Evolutionary conservation across 2,888 invertebrate genomes (phyloP), one percentile per base, ranked within the genome.

Genomic region (Andrena marginata): DNA sequence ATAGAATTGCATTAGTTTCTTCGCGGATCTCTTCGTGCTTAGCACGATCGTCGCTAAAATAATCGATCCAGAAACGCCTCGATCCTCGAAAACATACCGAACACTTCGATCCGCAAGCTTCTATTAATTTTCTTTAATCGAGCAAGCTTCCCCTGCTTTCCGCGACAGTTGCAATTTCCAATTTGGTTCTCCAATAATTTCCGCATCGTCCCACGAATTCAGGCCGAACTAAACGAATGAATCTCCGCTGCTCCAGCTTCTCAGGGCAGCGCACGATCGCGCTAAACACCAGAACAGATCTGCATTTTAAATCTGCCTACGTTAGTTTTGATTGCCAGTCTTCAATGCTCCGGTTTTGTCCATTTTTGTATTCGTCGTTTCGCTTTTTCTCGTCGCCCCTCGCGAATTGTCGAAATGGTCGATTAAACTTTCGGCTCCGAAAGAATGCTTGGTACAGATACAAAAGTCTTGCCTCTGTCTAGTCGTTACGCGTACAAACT

Each of bases 301-400:
- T 74, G 77, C 74, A 76, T 54, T 80, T 70, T 63, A 77, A 68
- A 76, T 82, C 73, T 84, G 68, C 82, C 76, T 84, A 84, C 75
- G 80, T 79, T 90, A 91, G 84, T 92, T 92, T 92, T 92, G 91
- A 92, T 92, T 92, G 90, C 90, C 92, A 92, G 92, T 92, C 92
- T 92, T 91, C 88, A 88, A 89, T 89, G 88, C 89, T 91, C 88
- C 88, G 89, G 87, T 88, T 84, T 71, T 65, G 33, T 73, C 64
- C 73, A 51, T 29, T 60, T 42, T 42, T 70, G 31, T 64, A 35
- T 77, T 80, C 71, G 77, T 82, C 63, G 74, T 76, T 42, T 79
- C 79, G 63, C 72, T 78, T 76, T 76, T 54, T 56, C 62, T 74
- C 63, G 74, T 49, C 75, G 69, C 71, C 51, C 42, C 49, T 54